Evolutionary conservation across 2,888 invertebrate species (phyloP).

Genomic region (Caenorhabditis sp.): DNA sequence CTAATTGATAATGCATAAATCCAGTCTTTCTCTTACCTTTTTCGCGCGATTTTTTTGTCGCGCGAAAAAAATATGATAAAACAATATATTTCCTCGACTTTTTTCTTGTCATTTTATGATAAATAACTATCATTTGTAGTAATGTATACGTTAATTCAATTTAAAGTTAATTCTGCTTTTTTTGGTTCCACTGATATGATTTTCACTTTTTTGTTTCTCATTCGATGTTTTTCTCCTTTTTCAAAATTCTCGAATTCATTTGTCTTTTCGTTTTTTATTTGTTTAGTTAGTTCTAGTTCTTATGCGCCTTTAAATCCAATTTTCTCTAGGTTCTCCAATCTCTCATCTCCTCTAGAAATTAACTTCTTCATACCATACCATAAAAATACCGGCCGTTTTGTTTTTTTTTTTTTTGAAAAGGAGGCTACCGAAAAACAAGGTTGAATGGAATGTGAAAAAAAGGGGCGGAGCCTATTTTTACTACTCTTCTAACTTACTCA

Average conservation of each 20-base stretch:
- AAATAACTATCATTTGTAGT: not conserved
- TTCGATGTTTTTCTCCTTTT: not conserved
- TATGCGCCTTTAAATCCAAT: not conserved
- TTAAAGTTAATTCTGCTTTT: not conserved
- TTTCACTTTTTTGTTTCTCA: not conserved
- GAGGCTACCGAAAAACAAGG: not conserved
- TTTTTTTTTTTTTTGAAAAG: not conserved
- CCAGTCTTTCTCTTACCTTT: not conserved
- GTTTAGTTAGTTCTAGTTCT: not conserved
- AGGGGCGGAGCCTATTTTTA: not conserved
- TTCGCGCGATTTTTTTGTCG: not conserved
- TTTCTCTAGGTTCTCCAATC: not conserved
- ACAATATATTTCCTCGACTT: not conserved
- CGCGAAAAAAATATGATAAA: not conserved
- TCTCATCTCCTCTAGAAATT: not conserved
- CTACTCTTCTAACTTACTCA: not conserved
- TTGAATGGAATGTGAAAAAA: not conserved
- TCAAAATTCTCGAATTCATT: not conserved
- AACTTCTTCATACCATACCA: not conserved
- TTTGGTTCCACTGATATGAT: not conserved
- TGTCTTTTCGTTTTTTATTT: not conserved
- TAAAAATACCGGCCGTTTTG: not conserved
- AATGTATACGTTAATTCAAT: not conserved
- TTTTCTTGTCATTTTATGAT: not conserved
- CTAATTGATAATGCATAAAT: not conserved